Base-by-base conservation (phyloP, 1,140 invertebrate species). In the Bactericera cockerelli region DNA sequence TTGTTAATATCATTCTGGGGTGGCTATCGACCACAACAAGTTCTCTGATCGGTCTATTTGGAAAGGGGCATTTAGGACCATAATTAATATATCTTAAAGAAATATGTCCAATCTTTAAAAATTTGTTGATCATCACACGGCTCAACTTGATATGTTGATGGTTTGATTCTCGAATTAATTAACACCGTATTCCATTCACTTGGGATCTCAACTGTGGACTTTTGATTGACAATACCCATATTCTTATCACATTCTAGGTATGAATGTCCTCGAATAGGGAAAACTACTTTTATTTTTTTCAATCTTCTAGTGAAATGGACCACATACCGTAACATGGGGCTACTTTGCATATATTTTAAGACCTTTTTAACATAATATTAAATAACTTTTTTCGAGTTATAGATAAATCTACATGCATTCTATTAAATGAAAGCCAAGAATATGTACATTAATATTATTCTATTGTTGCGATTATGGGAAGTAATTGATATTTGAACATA, bases 191-290 rank as follows among this genome's bases (percentile, higher is more conserved):
- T 61, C 61, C 61, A 63, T 19, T 64, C 53, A 28, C n/a, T 28
- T 55, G 55, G 62, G 22, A 58, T 38, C 54, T 58, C 61, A 11
- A 53, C 59, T 38, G 39, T 26, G 1, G 56, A 57, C 58, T 63
- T 64, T 22, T 56, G 42, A 24, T 64, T 63, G 2, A 64, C n/a
- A 19, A 61, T 25, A 10, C 57, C 26, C 63, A 63, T 62, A 22
- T 59, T 55, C 53, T 58, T 65, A 33, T 63, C 60, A 11, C 60
- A 57, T 36, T 65, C 62, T 26, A 65, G 54, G 56, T 65, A 65
- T 2, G 61, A 64, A 33, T 64, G 59, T 22, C 62, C 63, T 61
- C 62, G 55, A 24, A 63, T 63, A 2, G 64, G 64, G 55, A 65
- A 65, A 16, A 60, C 56, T 14, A 62, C 31, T 59, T 56, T 62